Percentiles rank a stretch among this genome's conserved stretches.
These are phyloP conservation scores for Dinocampus coccinellae DNA, from an alignment of 2,888 invertebrate species.

Conservation along the genomic window DNA sequence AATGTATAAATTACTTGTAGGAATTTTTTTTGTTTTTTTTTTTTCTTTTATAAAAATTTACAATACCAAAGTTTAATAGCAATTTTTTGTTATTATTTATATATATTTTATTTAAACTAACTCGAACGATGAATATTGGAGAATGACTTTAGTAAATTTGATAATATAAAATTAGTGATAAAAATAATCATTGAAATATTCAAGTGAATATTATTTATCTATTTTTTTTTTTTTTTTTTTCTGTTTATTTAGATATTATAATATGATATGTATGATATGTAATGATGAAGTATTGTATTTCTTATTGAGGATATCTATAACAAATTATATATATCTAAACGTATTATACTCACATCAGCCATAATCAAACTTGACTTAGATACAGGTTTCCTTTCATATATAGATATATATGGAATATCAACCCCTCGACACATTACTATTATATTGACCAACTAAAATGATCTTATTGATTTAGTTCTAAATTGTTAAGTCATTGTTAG, in stretches of 20 bases:
- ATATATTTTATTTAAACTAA: too few relatives aligned
- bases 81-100: too few relatives aligned
- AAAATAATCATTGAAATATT: neutral
- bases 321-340: neutral
- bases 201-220: neutral
- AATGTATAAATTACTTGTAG: neutral
- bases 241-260: too few relatives aligned
- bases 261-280: neutral
- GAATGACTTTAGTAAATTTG: neutral
- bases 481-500: slow-evolving; percentile 21
- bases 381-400: neutral
- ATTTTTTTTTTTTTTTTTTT: too few relatives aligned
- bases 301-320: neutral
- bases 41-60: neutral
- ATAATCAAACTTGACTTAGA: slow-evolving; percentile 43
- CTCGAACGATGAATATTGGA: neutral
- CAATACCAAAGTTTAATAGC: neutral
- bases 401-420: neutral
- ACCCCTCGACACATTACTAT: slow-evolving; percentile 39
- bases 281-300: neutral
- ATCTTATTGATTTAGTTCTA: slow-evolving; percentile 39
- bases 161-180: too few relatives aligned
- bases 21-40: too few relatives aligned
- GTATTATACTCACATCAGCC: slow-evolving; percentile 39
- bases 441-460: slow-evolving; percentile 41